Percentiles rank a stretch among this genome's conserved stretches.
Evolutionary conservation across 1,140 invertebrate genomes (phyloP).

Genomic region (Sarcophaga bullata): DNA sequence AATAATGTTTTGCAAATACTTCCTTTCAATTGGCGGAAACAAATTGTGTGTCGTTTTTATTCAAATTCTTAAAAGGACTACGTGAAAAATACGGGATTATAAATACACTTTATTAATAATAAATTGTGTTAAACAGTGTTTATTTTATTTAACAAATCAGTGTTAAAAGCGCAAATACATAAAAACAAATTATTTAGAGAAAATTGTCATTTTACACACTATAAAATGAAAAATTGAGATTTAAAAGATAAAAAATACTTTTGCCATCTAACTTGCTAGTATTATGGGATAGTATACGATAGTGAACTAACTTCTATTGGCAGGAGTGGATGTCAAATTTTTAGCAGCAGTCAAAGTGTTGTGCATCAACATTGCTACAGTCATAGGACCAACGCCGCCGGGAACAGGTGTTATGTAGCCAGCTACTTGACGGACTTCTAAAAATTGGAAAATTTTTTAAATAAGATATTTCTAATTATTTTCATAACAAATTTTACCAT

Average conservation of each 20-base stretch:
- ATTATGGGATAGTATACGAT: neutral
- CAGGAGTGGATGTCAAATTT: conserved; percentile 25
- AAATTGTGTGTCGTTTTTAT: too few species aligned
- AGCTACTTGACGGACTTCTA: conserved; percentile 79
- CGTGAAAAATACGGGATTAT: too few species aligned
- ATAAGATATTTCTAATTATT: neutral
- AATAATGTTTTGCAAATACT: too few species aligned
- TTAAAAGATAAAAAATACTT: conserved; percentile 25
- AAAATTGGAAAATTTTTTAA: conserved; percentile 49
- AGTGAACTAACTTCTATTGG: conserved; percentile 14
- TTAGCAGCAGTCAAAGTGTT: conserved; percentile 82
- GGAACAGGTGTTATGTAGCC: conserved; percentile 87
- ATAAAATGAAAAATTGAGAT: neutral
- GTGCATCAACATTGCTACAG: conserved; percentile 87
- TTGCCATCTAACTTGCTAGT: conserved; percentile 24
- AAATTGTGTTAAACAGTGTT: too few species aligned
- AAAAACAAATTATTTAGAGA: too few species aligned
- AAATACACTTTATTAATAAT: too few species aligned
- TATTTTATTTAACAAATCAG: too few species aligned
- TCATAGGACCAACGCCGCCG: conserved; percentile 90
- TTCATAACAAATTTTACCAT: conserved; percentile 66
- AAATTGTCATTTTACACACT: neutral
- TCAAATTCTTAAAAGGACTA: too few species aligned
- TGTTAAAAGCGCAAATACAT: too few species aligned
- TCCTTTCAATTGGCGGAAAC: too few species aligned